phyloP scores from a whole-genome alignment of 2,797 vertebrate genomes.

The Morus bassanus region DNA sequence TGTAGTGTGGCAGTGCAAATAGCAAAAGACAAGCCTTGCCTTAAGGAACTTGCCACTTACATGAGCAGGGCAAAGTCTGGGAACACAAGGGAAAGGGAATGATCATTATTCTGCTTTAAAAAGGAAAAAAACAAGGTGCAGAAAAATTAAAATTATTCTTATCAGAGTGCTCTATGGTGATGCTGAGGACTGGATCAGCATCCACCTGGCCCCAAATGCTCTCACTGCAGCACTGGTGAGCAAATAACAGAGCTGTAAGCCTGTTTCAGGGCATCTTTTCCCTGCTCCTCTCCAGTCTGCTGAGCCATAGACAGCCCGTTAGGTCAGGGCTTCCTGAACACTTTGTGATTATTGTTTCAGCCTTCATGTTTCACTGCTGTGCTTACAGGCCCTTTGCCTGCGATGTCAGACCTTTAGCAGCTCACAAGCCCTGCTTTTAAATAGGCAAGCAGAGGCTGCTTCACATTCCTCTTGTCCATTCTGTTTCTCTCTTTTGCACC shows the following conservation, averaged over 20 bases:
- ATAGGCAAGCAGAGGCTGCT: neutral
- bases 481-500: neutral
- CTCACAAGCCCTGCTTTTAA: neutral
- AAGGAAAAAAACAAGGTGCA: neutral
- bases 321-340: neutral
- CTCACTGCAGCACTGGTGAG: neutral
- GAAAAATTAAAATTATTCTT: neutral
- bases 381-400: neutral
- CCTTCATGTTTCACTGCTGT: neutral
- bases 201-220: neutral
- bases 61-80: neutral
- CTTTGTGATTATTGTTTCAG: neutral
- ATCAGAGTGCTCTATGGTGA: rapidly evolving
- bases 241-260: too few relatives aligned
- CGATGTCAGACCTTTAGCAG: neutral
- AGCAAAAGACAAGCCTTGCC: conserved; percentile 12
- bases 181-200: neutral
- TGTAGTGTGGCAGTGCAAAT: neutral
- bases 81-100: neutral
- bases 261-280: neutral
- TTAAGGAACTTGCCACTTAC: neutral
- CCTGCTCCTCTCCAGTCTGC: neutral
- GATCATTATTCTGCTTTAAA: neutral
- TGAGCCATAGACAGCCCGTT: rapidly evolving
- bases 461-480: neutral